Conservation (phyloP, 2,797 vertebrate genomes). For the Phataginus tetradactyla region DNA sequence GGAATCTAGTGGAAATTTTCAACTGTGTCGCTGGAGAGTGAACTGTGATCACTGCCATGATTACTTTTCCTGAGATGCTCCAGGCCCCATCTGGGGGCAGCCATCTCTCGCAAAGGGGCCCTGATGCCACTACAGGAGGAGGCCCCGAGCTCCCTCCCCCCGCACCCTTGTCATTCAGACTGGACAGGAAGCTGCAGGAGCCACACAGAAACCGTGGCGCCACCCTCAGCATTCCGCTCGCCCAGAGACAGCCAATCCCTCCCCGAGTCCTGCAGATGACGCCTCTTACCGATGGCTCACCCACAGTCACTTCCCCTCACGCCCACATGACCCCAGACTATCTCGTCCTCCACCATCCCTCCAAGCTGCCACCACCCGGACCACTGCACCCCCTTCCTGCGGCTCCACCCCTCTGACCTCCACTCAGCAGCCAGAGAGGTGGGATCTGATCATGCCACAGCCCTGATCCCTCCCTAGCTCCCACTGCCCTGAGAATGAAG, state of each 20-base stretch:
- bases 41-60: not conserved
- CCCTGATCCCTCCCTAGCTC: not conserved
- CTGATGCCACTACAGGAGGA: not conserved
- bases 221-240: not conserved
- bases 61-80: not conserved
- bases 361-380: not conserved
- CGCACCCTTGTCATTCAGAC: not conserved
- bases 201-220: not conserved
- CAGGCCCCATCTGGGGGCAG: not conserved
- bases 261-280: not conserved
- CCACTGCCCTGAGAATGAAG: not conserved
- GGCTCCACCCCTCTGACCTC: not conserved
- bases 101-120: not conserved
- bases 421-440: not conserved
- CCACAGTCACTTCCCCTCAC: not conserved
- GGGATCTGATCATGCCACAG: not conserved
- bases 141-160: not conserved
- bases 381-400: not conserved
- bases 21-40: not conserved
- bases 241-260: not conserved
- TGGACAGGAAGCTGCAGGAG: not conserved
- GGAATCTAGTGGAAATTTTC: not conserved
- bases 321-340: not conserved
- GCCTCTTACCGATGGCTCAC: not conserved
- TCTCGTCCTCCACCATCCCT: not conserved